A percentile compares a stretch with the other conserved stretches of the same genome.
phyloP scores from a whole-genome alignment of 2,797 vertebrate species.

The Molossus molossus region DNA sequence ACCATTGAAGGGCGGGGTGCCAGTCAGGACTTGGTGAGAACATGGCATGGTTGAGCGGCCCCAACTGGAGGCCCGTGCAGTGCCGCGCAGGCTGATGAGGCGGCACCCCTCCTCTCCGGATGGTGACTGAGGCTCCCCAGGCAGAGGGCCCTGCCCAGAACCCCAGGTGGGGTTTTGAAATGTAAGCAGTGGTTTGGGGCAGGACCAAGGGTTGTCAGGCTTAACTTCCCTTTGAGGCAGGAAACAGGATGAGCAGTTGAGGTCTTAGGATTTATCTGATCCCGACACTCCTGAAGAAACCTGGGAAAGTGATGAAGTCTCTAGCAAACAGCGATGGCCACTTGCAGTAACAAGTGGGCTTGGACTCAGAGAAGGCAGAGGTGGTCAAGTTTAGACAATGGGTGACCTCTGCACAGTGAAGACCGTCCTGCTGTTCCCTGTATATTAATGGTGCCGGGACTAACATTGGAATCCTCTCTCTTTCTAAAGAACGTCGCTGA shows the following conservation, averaged over 20 bases:
- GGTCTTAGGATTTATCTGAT: background rate
- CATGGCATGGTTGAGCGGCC: background rate
- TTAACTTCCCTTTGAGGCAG: background rate
- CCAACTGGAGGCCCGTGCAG: background rate
- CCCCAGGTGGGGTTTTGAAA: background rate
- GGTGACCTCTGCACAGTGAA: background rate
- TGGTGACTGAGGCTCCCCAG: background rate
- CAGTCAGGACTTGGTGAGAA: background rate
- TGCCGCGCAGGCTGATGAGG: background rate
- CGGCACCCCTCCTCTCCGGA: background rate
- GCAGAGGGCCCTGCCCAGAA: background rate
- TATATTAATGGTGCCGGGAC: background rate
- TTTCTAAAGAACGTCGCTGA: constrained; percentile 91
- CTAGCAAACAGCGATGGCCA: background rate
- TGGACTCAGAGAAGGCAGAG: background rate
- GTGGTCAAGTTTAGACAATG: background rate
- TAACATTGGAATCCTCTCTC: constrained; percentile 9
- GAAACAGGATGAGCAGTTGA: background rate
- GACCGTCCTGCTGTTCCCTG: background rate
- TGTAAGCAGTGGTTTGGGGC: background rate
- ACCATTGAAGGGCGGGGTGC: background rate
- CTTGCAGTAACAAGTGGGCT: background rate
- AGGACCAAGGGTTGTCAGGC: background rate
- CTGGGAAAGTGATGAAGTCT: background rate
- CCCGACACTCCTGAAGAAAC: background rate